Evolutionary conservation across 2,888 invertebrate species (phyloP).

Genomic region (Branchinecta sandiegonensis): DNA sequence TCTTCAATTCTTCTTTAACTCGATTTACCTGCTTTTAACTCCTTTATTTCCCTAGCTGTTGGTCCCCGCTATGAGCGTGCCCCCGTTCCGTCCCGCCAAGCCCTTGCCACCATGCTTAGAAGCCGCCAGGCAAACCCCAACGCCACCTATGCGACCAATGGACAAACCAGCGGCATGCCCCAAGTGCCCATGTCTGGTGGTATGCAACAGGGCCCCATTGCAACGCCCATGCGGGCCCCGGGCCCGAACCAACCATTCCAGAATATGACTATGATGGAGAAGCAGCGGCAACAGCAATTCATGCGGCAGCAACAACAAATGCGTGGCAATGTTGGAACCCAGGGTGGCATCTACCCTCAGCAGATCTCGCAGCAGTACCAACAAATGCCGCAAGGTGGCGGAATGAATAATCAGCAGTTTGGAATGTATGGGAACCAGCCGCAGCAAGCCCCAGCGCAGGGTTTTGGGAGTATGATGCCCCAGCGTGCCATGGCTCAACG

Average conservation of each 20-base stretch:
- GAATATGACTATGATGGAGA: conserved; percentile 22
- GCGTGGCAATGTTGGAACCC: background rate
- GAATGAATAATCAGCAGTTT: conserved; percentile 33
- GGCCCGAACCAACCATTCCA: conserved; percentile 26
- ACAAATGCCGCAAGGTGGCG: background rate
- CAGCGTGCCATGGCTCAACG: conserved; percentile 24
- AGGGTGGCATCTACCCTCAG: background rate
- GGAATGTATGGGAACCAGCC: background rate
- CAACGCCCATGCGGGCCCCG: conserved; percentile 34
- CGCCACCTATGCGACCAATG: conserved; percentile 20
- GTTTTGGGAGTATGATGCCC: conserved; percentile 20
- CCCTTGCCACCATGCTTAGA: conserved; percentile 67
- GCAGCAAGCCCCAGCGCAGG: background rate
- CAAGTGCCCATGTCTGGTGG: conserved; percentile 15
- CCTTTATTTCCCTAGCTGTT: conserved; percentile 27
- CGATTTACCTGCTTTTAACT: conserved; percentile 1
- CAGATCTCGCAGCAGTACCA: conserved; percentile 14
- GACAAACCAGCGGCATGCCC: background rate
- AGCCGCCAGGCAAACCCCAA: conserved; percentile 50
- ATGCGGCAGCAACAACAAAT: conserved; percentile 32
- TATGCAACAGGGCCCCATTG: conserved; percentile 1
- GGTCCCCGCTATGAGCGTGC: conserved; percentile 41
- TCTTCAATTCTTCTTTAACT: background rate
- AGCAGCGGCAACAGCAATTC: conserved; percentile 28
- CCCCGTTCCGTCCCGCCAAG: conserved; percentile 59